Evolutionary conservation across 2,888 invertebrate species (phyloP).

Genomic region (Apamea epomidion): DNA sequence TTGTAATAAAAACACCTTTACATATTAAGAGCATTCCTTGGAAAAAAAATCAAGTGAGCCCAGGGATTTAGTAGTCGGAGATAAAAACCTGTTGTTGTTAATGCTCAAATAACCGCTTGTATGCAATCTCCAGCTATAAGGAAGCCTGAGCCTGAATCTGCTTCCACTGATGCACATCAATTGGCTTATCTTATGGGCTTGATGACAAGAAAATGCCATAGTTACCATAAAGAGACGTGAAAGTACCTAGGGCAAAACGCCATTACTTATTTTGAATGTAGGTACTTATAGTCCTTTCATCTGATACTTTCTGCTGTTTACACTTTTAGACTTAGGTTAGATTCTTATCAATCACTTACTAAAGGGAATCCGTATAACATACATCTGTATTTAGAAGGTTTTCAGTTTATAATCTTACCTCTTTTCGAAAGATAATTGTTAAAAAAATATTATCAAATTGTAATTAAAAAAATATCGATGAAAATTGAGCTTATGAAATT

Average conservation of each 20-base stretch:
- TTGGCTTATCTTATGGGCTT: conserved; percentile 7
- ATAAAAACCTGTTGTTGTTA: neutral
- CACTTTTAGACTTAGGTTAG: too few species aligned
- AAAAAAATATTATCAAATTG: too few species aligned
- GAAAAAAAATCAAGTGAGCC: neutral
- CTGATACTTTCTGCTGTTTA: neutral
- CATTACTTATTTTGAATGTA: neutral
- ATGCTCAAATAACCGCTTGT: neutral
- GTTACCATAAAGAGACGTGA: neutral
- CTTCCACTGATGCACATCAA: neutral
- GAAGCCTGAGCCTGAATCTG: neutral
- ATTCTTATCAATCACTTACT: neutral
- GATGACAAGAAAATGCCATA: neutral
- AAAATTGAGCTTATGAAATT: neutral
- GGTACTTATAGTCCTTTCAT: neutral
- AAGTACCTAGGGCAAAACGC: neutral
- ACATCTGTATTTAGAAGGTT: neutral
- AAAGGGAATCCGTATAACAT: neutral
- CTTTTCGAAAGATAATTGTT: too few species aligned
- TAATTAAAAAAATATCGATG: too few species aligned
- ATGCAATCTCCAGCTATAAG: neutral
- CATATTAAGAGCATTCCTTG: neutral
- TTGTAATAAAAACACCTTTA: neutral
- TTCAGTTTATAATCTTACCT: too few species aligned
- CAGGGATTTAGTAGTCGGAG: neutral